A percentile compares a stretch with the other conserved stretches of the same genome.
phyloP scores from a whole-genome alignment of 2,888 invertebrate species.

The Coremacera marginata region DNA sequence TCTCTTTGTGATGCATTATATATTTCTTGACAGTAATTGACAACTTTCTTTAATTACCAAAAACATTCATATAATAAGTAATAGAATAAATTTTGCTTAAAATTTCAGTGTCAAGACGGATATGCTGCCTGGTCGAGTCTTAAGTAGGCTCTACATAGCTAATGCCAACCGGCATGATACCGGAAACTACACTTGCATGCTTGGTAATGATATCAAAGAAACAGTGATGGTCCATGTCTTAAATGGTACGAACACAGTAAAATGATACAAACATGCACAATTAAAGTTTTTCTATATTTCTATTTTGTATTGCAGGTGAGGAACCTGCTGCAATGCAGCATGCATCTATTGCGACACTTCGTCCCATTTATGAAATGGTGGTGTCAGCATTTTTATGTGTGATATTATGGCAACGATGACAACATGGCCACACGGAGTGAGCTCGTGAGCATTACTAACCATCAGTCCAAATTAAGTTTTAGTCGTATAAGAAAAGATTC shows the following conservation, averaged over 20 bases:
- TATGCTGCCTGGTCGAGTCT: slow-evolving; percentile 78
- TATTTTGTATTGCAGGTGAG: slow-evolving; percentile 59
- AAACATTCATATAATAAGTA: not conserved
- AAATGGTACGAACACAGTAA: slow-evolving; percentile 73
- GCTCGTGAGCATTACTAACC: not conserved
- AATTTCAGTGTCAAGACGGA: slow-evolving; percentile 82
- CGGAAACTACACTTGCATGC: slow-evolving; percentile 82
- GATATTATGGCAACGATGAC: slow-evolving; percentile 58
- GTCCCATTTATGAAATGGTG: slow-evolving; percentile 62
- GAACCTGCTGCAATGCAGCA: slow-evolving; percentile 70
- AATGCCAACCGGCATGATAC: slow-evolving; percentile 84
- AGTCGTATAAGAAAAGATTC: not conserved
- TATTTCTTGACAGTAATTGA: too few relatives aligned
- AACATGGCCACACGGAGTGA: slow-evolving; percentile 36
- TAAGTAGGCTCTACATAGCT: slow-evolving; percentile 83
- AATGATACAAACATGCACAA: not conserved
- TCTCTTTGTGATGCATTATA: too few relatives aligned
- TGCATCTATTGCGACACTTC: slow-evolving; percentile 57
- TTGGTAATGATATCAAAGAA: slow-evolving; percentile 79
- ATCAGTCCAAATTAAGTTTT: not conserved
- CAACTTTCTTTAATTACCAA: too few relatives aligned
- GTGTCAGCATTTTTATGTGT: slow-evolving; percentile 58
- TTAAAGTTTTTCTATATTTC: not conserved
- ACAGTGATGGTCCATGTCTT: slow-evolving; percentile 82
- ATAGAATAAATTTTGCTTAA: not conserved